phyloP scores from a whole-genome alignment of 2,113 vertebrate species.

The Eurystomus gularis region DNA sequence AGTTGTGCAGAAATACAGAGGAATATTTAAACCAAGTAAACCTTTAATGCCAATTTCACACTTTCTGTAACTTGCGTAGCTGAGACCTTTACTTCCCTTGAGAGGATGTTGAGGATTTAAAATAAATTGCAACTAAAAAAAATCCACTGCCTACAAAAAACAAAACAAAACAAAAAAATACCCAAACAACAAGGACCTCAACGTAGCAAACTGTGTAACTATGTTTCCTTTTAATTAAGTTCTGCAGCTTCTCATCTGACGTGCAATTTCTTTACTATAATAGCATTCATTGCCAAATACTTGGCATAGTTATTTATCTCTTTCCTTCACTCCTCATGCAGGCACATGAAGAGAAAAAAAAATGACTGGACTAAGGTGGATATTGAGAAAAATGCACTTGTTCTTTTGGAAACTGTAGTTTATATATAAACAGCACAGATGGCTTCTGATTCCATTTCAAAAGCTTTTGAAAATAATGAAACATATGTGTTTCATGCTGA shows the following conservation, averaged over 20 bases:
- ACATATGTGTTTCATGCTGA: neutral
- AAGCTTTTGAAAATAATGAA: neutral
- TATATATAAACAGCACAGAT: constrained; percentile 23
- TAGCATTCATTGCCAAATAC: constrained; percentile 5
- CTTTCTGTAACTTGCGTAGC: neutral
- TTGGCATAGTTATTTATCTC: neutral
- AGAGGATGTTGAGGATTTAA: constrained; percentile 5
- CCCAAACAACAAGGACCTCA: neutral
- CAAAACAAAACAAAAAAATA: neutral
- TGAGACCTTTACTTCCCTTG: neutral
- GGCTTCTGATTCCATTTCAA: neutral
- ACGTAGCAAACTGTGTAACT: neutral
- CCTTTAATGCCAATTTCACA: neutral
- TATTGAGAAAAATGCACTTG: constrained; percentile 6
- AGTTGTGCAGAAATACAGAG: neutral
- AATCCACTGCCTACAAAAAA: neutral
- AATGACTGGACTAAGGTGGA: neutral
- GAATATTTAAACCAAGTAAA: neutral
- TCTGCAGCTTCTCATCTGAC: neutral
- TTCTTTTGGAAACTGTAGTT: neutral
- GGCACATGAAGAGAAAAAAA: constrained; percentile 7
- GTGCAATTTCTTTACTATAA: constrained; percentile 31
- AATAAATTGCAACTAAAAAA: neutral
- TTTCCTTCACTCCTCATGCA: constrained; percentile 19
- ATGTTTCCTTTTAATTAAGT: constrained; percentile 9